These are phyloP conservation scores for Lasiurus cinereus DNA, from an alignment of 2,113 vertebrate species.

Conservation along the genomic window DNA sequence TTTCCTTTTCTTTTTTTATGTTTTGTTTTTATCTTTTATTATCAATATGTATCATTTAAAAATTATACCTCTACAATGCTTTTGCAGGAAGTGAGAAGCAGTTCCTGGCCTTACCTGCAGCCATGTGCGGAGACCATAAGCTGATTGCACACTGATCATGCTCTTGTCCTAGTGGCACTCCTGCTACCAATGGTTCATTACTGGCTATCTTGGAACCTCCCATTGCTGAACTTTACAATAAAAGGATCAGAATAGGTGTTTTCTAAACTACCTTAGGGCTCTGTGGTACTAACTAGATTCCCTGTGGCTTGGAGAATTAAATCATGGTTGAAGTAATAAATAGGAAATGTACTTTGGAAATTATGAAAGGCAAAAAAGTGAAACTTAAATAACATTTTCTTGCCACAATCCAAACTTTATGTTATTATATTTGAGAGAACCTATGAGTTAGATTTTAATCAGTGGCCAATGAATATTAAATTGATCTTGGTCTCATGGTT, in stretches of 20 bases:
- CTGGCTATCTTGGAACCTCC: fast-evolving
- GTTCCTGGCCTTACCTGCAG: background rate
- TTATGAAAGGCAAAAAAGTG: background rate
- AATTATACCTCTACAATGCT: background rate
- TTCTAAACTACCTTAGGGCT: background rate
- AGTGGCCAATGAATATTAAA: background rate
- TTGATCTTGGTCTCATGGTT: background rate
- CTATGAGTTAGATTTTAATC: constrained; percentile 1
- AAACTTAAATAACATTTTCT: background rate
- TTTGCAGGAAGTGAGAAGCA: background rate
- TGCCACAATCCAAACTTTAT: background rate
- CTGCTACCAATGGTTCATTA: background rate
- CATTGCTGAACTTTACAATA: background rate
- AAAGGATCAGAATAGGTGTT: background rate
- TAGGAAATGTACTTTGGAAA: background rate
- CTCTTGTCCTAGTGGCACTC: background rate
- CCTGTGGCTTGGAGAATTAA: background rate
- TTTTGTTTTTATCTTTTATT: background rate
- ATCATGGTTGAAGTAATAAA: background rate
- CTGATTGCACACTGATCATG: too few species aligned
- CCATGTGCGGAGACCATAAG: too few species aligned
- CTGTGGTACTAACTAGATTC: constrained; percentile 20
- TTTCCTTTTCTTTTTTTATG: background rate
- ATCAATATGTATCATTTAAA: background rate
- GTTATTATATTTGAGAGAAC: constrained; percentile 27